Percentiles rank a stretch among this genome's conserved stretches.
Evolutionary conservation across 2,113 vertebrate species (phyloP).

Genomic region (Mus pahari): DNA sequence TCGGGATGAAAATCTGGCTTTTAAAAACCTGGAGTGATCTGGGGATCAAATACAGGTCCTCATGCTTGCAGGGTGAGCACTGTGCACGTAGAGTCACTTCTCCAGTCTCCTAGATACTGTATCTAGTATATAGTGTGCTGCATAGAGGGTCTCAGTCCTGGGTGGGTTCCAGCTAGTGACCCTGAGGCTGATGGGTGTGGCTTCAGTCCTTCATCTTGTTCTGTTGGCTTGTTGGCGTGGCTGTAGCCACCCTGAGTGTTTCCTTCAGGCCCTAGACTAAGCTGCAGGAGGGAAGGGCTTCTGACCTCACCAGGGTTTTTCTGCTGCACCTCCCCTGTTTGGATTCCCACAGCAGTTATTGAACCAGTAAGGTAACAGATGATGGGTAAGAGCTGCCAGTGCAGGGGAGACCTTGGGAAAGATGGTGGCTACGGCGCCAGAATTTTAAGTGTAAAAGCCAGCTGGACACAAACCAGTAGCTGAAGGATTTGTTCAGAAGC

Average conservation of each 20-base stretch:
- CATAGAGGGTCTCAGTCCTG: neutral
- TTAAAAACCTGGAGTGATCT: neutral
- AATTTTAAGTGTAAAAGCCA: neutral
- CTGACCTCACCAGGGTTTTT: neutral
- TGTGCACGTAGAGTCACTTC: too few species aligned
- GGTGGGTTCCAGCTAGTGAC: neutral
- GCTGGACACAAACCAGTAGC: neutral
- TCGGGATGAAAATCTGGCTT: too few species aligned
- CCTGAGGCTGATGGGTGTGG: accelerated
- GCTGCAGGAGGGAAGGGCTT: neutral
- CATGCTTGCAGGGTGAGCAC: neutral
- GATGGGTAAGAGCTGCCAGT: neutral
- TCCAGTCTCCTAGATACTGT: neutral
- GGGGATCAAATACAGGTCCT: neutral
- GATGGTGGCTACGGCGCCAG: neutral
- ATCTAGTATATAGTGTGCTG: neutral
- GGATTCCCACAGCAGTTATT: accelerated
- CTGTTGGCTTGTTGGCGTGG: neutral
- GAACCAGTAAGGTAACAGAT: neutral
- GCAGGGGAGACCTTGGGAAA: neutral
- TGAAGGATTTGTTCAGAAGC: neutral
- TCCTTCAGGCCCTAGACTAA: neutral
- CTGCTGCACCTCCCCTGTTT: neutral
- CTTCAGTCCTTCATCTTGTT: neutral
- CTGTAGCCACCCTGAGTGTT: accelerated